These are phyloP conservation scores for Holotrichia oblita DNA, from an alignment of 1,140 invertebrate species.

Conservation along the genomic window DNA sequence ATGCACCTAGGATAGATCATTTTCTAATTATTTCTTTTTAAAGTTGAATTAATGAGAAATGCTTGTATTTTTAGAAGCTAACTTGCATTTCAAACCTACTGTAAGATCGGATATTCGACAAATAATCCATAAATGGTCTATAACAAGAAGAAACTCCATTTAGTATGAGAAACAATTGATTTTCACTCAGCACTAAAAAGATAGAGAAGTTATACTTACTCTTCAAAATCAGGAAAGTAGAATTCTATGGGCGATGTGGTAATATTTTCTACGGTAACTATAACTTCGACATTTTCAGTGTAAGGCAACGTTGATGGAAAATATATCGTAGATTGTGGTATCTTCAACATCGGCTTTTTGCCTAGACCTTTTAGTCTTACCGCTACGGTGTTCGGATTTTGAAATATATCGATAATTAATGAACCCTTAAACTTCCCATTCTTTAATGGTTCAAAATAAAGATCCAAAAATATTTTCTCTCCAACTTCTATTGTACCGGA, in stretches of 20 bases:
- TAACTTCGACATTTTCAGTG: slow-evolving; percentile 48
- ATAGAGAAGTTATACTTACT: slow-evolving; percentile 54
- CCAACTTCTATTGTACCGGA: slow-evolving; percentile 52
- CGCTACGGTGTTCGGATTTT: slow-evolving; percentile 51
- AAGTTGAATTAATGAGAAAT: too few species aligned
- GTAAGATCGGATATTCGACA: too few species aligned
- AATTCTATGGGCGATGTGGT: slow-evolving; percentile 59
- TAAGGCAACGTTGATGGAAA: slow-evolving; percentile 60
- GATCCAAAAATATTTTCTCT: slow-evolving; percentile 44
- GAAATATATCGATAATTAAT: slow-evolving; percentile 56
- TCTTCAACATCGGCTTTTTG: slow-evolving; percentile 56
- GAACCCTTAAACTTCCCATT: slow-evolving; percentile 49
- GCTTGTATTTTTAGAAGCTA: too few species aligned
- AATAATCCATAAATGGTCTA: too few species aligned
- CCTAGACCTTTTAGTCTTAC: slow-evolving; percentile 58
- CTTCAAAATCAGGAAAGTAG: slow-evolving; percentile 62
- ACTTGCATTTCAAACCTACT: too few species aligned
- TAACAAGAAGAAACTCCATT: too few species aligned
- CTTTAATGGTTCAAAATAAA: slow-evolving; percentile 53
- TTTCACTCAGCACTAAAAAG: too few species aligned
- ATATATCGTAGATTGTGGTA: slow-evolving; percentile 53
- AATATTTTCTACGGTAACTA: slow-evolving; percentile 60
- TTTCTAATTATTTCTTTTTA: too few species aligned
- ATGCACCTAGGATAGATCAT: too few species aligned
- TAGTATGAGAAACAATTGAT: too few species aligned